Percentiles rank a stretch among this genome's conserved stretches.
phyloP scores from a whole-genome alignment of 1,140 invertebrate genomes.

The Thaumetopoea pityocampa region DNA sequence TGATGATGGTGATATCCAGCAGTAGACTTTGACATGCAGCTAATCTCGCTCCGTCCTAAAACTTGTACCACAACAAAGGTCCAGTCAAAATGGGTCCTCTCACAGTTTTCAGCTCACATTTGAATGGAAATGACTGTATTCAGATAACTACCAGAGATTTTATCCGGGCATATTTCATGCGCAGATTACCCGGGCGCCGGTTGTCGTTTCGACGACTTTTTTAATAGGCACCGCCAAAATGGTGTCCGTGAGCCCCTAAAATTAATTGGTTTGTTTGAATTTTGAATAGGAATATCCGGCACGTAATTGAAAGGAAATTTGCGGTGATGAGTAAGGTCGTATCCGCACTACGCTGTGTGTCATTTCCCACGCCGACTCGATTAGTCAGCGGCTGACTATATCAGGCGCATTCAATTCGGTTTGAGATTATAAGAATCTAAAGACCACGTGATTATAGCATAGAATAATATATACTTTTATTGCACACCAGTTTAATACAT shows the following conservation, averaged over 20 bases:
- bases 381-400: too few species aligned
- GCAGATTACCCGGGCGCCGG: slow-evolving; percentile 23
- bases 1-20: too few species aligned
- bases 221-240: slow-evolving; percentile 9
- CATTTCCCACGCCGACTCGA: too few species aligned
- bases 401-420: too few species aligned
- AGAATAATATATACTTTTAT: too few species aligned
- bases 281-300: background rate
- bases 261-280: slow-evolving; percentile 17
- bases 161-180: slow-evolving; percentile 36
- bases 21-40: background rate
- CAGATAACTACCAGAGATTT: slow-evolving; percentile 31
- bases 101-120: slow-evolving; percentile 37
- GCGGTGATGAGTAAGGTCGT: too few species aligned
- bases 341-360: too few species aligned
- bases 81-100: slow-evolving; percentile 28
- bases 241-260: background rate
- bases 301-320: background rate
- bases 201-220: slow-evolving; percentile 7
- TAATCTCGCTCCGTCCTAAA: background rate
- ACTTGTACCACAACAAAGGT: slow-evolving; percentile 21
- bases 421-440: too few species aligned
- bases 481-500: too few species aligned
- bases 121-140: slow-evolving; percentile 40
- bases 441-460: too few species aligned